Conservation (phyloP, 2,888 invertebrate genomes). For the Limenitis camilla region DNA sequence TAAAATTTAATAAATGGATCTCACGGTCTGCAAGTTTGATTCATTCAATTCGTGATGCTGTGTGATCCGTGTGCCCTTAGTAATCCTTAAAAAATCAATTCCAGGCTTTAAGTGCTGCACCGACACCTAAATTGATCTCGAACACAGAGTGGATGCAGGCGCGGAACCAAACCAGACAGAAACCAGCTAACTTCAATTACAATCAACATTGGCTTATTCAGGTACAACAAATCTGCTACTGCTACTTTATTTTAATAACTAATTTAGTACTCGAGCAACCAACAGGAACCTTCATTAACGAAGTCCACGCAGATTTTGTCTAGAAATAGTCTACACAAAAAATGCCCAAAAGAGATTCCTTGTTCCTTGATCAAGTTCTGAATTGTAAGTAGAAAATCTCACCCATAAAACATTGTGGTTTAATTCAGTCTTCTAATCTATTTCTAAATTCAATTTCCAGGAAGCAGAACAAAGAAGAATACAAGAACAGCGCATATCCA, state of each 20-base stretch:
- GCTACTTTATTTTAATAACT: too few species aligned
- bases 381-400: background rate
- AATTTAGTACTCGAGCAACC: too few species aligned
- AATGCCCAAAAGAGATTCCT: too few species aligned
- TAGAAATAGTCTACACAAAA: too few species aligned
- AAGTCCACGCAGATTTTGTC: too few species aligned
- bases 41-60: too few species aligned
- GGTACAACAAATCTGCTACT: slow-evolving; percentile 63
- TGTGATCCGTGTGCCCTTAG: too few species aligned
- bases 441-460: slow-evolving; percentile 50
- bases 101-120: slow-evolving; percentile 83
- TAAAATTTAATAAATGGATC: slow-evolving; percentile 14
- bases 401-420: background rate
- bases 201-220: slow-evolving; percentile 94
- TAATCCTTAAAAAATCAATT: too few species aligned
- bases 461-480: slow-evolving; percentile 92
- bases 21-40: too few species aligned
- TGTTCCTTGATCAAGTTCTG: too few species aligned
- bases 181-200: slow-evolving; percentile 78
- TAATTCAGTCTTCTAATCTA: too few species aligned
- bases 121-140: slow-evolving; percentile 82
- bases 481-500: slow-evolving; percentile 76
- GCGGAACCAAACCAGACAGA: slow-evolving; percentile 65
- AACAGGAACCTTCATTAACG: too few species aligned
- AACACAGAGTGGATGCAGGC: slow-evolving; percentile 83